Conservation (phyloP, 2,797 vertebrate genomes). For the Ciconia nigra region DNA sequence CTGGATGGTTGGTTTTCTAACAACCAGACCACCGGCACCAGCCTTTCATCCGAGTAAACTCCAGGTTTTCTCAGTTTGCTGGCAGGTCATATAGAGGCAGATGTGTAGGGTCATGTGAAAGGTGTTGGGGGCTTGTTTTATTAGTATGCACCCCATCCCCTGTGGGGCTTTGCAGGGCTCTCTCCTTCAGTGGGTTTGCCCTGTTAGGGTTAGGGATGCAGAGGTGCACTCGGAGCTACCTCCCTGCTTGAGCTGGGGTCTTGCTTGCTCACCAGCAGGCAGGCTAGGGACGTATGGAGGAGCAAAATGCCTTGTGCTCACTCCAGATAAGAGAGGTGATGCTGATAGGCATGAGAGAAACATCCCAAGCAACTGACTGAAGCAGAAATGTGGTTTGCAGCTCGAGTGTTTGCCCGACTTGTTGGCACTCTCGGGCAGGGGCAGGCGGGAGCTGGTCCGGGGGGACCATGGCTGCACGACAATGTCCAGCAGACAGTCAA, state of each 20-base stretch:
- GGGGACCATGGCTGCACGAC: rapidly evolving
- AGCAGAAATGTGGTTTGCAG: conserved; percentile 2
- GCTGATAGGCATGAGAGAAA: neutral
- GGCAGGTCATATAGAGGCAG: neutral
- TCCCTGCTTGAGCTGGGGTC: neutral
- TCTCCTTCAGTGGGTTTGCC: neutral
- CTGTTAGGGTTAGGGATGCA: neutral
- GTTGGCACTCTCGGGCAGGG: neutral
- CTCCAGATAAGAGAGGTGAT: conserved; percentile 37
- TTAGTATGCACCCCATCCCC: neutral
- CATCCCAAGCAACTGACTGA: neutral
- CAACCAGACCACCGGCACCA: rapidly evolving
- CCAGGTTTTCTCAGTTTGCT: neutral
- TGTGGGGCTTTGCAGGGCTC: neutral
- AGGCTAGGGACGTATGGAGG: neutral
- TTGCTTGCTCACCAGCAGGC: neutral
- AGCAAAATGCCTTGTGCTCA: neutral
- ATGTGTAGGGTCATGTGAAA: rapidly evolving
- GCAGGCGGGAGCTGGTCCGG: neutral
- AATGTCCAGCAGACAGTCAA: neutral
- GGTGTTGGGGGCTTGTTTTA: neutral
- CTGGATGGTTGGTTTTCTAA: neutral
- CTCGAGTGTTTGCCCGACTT: neutral
- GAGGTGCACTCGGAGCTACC: neutral
- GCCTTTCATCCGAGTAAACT: neutral